Percentiles rank a stretch among this genome's conserved stretches.
Conservation (phyloP, 2,888 invertebrate genomes). For the Pristionchus japonicus region DNA sequence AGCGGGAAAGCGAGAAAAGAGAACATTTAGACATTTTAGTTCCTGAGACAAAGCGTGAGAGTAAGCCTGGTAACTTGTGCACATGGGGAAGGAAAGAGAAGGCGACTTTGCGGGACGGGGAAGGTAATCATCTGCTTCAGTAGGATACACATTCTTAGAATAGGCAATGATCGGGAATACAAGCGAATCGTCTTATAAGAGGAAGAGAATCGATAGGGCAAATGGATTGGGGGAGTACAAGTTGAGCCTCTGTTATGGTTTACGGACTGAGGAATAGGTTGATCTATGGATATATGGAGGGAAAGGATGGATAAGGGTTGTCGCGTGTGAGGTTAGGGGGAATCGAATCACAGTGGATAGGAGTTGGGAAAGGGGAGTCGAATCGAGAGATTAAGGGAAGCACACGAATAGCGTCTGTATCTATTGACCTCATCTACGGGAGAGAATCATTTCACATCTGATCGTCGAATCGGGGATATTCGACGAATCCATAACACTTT, state of each 20-base stretch:
- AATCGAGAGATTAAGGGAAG: background rate
- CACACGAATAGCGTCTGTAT: background rate
- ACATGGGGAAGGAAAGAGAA: background rate
- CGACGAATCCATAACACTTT: background rate
- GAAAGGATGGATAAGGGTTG: background rate
- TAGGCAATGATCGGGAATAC: slow-evolving; percentile 28
- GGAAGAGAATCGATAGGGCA: background rate
- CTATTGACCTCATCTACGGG: slow-evolving; percentile 38
- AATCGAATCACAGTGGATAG: slow-evolving; percentile 28
- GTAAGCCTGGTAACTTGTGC: background rate
- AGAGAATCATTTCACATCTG: slow-evolving; percentile 28
- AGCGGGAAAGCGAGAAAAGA: slow-evolving; percentile 1
- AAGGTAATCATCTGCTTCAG: background rate
- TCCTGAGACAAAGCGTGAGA: slow-evolving; percentile 26
- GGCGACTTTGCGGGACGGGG: background rate
- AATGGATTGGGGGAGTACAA: slow-evolving; percentile 4
- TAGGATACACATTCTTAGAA: background rate
- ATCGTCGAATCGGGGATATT: background rate
- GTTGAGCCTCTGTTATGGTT: slow-evolving; percentile 39
- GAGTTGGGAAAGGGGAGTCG: background rate
- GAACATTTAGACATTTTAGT: background rate
- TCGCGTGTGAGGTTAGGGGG: background rate
- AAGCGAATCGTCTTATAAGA: slow-evolving; percentile 23
- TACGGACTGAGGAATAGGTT: slow-evolving; percentile 22
- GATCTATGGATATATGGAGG: slow-evolving; percentile 8